phyloP scores from a whole-genome alignment of 2,113 vertebrate species.

The Hyperopisus bebe region DNA sequence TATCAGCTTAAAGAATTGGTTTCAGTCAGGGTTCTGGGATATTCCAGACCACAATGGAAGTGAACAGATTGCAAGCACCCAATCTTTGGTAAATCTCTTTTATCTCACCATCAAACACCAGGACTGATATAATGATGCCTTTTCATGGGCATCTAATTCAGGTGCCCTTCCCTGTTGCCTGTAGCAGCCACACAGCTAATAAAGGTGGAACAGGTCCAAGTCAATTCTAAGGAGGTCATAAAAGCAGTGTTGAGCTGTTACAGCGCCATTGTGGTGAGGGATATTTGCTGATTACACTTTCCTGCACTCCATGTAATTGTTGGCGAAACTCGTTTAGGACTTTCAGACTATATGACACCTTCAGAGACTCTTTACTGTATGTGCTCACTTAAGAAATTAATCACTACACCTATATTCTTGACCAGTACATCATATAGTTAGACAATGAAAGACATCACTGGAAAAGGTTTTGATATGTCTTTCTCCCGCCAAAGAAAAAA shows the following conservation, averaged over 20 bases:
- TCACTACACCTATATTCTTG: not conserved
- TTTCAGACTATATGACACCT: not conserved
- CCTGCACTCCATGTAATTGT: not conserved
- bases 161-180: not conserved
- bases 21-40: not conserved
- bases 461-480: not conserved
- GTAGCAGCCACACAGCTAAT: not conserved
- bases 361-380: not conserved
- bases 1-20: not conserved
- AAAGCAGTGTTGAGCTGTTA: not conserved
- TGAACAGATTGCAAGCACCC: not conserved
- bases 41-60: not conserved
- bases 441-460: not conserved
- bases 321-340: not conserved
- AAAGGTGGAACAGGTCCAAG: not conserved
- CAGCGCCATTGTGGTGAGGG: not conserved
- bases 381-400: not conserved
- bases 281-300: not conserved
- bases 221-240: not conserved
- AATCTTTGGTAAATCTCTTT: conserved; percentile 8
- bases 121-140: conserved; percentile 2
- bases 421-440: not conserved
- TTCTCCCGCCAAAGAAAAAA: not conserved
- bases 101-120: conserved; percentile 13
- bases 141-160: not conserved